Evolutionary conservation across 2,113 vertebrate genomes (phyloP).

Genomic region (Hippocampus mohnikei): DNA sequence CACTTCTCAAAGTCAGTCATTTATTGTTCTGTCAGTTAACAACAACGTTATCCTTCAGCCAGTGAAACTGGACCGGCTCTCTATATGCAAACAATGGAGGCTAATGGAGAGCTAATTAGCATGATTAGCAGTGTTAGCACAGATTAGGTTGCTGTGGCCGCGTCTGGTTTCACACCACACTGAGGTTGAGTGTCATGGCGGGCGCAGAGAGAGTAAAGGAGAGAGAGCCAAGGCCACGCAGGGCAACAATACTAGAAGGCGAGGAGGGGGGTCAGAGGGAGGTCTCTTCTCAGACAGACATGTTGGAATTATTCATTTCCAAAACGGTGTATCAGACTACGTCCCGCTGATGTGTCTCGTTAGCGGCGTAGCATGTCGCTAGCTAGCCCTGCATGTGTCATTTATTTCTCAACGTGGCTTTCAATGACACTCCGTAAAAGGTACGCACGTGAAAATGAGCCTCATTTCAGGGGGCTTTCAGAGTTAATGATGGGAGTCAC

Average conservation of each 20-base stretch:
- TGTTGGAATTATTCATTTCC: slow-evolving; percentile 57
- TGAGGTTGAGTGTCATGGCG: slow-evolving; percentile 2
- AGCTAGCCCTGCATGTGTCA: background rate
- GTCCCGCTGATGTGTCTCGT: slow-evolving; percentile 7
- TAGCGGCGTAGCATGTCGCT: background rate
- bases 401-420: background rate
- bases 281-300: slow-evolving; percentile 6
- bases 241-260: background rate
- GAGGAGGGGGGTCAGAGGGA: background rate
- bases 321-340: slow-evolving; percentile 38
- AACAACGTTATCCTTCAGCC: background rate
- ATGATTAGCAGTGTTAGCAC: slow-evolving; percentile 2
- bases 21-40: background rate
- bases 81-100: background rate
- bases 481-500: background rate
- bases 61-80: background rate
- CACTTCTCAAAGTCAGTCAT: background rate
- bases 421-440: background rate
- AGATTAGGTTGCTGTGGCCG: background rate
- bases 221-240: background rate
- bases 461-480: background rate
- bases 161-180: background rate
- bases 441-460: background rate
- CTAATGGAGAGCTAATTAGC: slow-evolving; percentile 2
- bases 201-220: background rate